A percentile compares a stretch with the other conserved stretches of the same genome.
These are phyloP conservation scores for Elephas maximus DNA, from an alignment of 2,113 vertebrate genomes.

Conservation along the genomic window DNA sequence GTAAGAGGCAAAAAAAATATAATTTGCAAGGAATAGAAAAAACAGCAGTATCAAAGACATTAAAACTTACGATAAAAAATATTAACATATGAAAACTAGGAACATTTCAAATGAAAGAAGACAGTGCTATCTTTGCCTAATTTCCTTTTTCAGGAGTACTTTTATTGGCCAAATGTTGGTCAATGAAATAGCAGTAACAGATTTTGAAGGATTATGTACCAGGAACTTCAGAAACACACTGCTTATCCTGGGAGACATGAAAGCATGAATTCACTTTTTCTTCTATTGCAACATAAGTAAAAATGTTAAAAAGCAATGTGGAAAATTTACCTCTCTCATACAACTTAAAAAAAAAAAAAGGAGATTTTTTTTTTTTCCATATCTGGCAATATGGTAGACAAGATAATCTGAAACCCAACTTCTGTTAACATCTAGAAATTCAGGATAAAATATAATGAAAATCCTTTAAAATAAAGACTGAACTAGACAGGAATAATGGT, in stretches of 20 bases:
- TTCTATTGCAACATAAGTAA: constrained; percentile 18
- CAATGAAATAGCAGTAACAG: constrained; percentile 14
- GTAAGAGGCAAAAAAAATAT: neutral
- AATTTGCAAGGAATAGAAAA: constrained; percentile 11
- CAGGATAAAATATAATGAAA: neutral
- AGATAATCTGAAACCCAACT: constrained; percentile 14
- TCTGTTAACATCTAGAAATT: neutral
- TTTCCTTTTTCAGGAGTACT: constrained; percentile 47
- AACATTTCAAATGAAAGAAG: constrained; percentile 43
- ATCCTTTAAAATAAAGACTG: constrained; percentile 5
- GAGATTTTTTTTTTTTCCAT: neutral
- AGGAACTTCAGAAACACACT: constrained; percentile 15
- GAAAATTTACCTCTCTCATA: neutral
- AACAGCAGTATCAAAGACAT: neutral
- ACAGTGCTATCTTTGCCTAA: neutral
- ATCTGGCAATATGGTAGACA: neutral
- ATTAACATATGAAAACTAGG: constrained; percentile 19
- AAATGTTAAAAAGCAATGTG: neutral
- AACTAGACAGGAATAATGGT: neutral
- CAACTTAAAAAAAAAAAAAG: neutral
- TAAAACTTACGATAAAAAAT: constrained; percentile 28
- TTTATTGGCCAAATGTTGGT: constrained; percentile 42
- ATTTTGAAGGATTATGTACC: constrained; percentile 28
- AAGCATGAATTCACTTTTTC: constrained; percentile 19
- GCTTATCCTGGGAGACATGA: neutral